A percentile compares a stretch with the other conserved stretches of the same genome.
Conservation (phyloP, 1,140 invertebrate species). For the Tetranychus urticae region DNA sequence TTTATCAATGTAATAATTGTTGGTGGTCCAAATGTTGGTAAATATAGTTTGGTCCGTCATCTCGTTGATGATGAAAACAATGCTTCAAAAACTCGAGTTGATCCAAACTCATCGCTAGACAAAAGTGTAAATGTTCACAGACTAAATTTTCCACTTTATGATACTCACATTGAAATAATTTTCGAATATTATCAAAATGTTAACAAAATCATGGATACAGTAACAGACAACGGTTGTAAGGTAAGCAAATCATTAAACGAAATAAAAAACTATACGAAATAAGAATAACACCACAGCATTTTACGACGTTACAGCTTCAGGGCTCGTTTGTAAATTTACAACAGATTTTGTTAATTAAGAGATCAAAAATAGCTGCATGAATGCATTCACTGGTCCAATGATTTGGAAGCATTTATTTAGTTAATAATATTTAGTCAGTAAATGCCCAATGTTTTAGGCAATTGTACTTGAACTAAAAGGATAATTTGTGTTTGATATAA, state of each 20-base stretch:
- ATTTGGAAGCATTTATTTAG: too few relatives aligned
- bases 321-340: too few relatives aligned
- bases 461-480: too few relatives aligned
- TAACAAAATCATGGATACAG: neutral
- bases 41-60: neutral
- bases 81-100: neutral
- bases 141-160: neutral
- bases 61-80: neutral
- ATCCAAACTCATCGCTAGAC: neutral
- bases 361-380: too few relatives aligned
- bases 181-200: neutral
- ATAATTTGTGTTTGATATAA: too few relatives aligned
- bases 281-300: too few relatives aligned
- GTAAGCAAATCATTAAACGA: neutral
- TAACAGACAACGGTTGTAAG: neutral
- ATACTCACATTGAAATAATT: neutral
- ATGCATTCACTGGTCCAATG: too few relatives aligned
- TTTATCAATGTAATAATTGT: neutral
- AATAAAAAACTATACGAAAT: too few relatives aligned
- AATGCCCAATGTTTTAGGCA: too few relatives aligned
- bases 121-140: neutral
- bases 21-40: neutral
- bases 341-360: too few relatives aligned
- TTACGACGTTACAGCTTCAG: too few relatives aligned
- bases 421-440: too few relatives aligned